Evolutionary conservation across 1,140 invertebrate species (phyloP), one percentile per base, ranked within the genome.

Genomic region (Adoxophyes honmai): DNA sequence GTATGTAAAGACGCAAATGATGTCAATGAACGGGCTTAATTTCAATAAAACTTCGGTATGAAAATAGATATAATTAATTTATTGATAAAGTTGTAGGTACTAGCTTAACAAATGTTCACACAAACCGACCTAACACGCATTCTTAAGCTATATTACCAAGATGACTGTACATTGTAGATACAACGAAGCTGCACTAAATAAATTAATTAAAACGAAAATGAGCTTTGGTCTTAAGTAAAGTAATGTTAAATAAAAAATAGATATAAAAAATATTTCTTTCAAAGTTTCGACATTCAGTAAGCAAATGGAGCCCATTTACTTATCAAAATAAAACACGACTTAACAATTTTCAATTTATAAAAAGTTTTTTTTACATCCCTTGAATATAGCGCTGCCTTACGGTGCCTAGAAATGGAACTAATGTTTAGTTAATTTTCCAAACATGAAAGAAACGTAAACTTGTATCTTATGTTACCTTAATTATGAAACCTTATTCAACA

Each of bases 21-120:
- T n/a, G n/a, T n/a, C n/a, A n/a, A n/a, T n/a, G n/a, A n/a, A n/a
- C n/a, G n/a, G n/a, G n/a, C n/a, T n/a, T n/a, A n/a, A n/a, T 6
- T 18, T 34, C 14, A 38, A 18, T 48, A 66, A 76, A 73, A 73
- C 39, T 64, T 53, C 61, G 59, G 3, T 53, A 68, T 76, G 74
- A 82, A 83, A 83, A 83, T 81, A 81, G 72, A 70, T 75, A 72
- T 69, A 78, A 75, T 82, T 79, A 81, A 73, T 83, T 81, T 81
- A 83, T 78, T 81, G 76, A 79, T 75, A 75, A 67, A 63, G 59
- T 62, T 62, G 66, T 65, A 74, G 57, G 55, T 73, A 75, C 55
- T 68, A 67, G 34, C 61, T 78, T 74, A 59, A 76, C 73, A 69
- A 81, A 80, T 79, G 60, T 79, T 80, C 76, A 84, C 74, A 77